These are phyloP conservation scores for Leptobrachium leishanense DNA, from an alignment of 2,113 vertebrate genomes.

Conservation along the genomic window DNA sequence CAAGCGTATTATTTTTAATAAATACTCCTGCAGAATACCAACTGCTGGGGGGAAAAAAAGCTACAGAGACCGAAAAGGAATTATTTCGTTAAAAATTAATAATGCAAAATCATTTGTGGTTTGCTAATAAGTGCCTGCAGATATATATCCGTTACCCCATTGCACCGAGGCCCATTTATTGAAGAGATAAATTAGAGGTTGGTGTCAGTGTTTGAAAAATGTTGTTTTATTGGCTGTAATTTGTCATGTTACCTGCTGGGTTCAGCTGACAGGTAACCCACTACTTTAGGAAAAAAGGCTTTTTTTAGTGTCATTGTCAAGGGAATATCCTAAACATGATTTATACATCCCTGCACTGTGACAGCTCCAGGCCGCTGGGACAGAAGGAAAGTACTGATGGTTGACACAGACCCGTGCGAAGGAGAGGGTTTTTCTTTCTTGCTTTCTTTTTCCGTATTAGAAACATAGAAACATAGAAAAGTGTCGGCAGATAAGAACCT, in stretches of 20 bases:
- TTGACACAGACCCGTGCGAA: slow-evolving; percentile 38
- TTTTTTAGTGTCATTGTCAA: slow-evolving; percentile 81
- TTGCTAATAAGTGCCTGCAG: slow-evolving; percentile 85
- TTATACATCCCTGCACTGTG: slow-evolving; percentile 86
- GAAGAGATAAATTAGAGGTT: slow-evolving; percentile 89
- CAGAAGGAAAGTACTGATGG: slow-evolving; percentile 32
- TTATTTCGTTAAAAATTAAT: slow-evolving; percentile 90
- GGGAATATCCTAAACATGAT: slow-evolving; percentile 92
- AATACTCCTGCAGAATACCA: slow-evolving; percentile 23
- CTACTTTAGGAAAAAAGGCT: slow-evolving; percentile 87
- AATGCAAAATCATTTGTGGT: slow-evolving; percentile 84
- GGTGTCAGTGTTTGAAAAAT: slow-evolving; percentile 93
- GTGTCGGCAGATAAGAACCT: neutral
- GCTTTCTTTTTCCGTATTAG: neutral
- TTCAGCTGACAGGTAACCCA: slow-evolving; percentile 83
- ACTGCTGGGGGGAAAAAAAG: slow-evolving; percentile 19
- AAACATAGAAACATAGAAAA: neutral
- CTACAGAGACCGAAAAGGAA: slow-evolving; percentile 66
- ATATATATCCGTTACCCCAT: slow-evolving; percentile 83
- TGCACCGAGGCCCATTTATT: slow-evolving; percentile 85
- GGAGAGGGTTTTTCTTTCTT: slow-evolving; percentile 7
- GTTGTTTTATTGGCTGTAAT: slow-evolving; percentile 92
- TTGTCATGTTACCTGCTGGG: slow-evolving; percentile 88
- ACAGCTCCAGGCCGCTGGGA: slow-evolving; percentile 44
- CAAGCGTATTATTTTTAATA: slow-evolving; percentile 34